Base-by-base conservation (phyloP, 2,888 invertebrate genomes). In the Antheraea assamensis region DNA sequence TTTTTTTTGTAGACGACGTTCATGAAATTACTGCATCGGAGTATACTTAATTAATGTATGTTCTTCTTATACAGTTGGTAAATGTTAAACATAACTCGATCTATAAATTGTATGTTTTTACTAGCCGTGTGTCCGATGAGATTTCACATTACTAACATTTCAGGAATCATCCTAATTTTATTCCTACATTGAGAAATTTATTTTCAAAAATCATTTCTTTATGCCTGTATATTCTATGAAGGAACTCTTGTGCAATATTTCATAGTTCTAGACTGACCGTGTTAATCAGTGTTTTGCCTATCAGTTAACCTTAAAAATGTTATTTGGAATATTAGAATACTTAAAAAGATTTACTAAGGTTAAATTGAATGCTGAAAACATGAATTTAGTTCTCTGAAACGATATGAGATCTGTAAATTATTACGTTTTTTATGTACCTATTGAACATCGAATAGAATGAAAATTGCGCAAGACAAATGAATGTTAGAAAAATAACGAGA, bases 1-100 rank as follows among this genome's bases (percentile, higher is more conserved):
- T 81, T 87, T 88, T n/a, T 81, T 87, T 82, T 85, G 81, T 81
- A 75, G 76, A 74, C 76, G 70, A 74, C 78, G 77, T 78, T 76
- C 47, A 70, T 70, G 58, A 82, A 84, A 83, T 83, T 81, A 78
- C 78, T 77, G 76, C 35, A 70, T 55, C 35, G 21, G 27, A 70
- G 27, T 19, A 70, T 42, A 70, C 4, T 70, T 70, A 70, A 35
- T 35, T 10, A 35, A 31, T 21, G 19, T n/a, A n/a, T 64, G 17
- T 30, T 64, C 17, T 13, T 64, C 27, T 64, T 15, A 58, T 24
- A 8, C 58, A 58, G n/a, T 21, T 21, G 4, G 52, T 52, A 52
- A 52, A 52, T 52, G 52, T 52, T 52, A 52, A 52, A n/a, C 19
- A 19, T 19, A 21, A 21, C 21, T 21, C 52, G 52, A 52, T 21